phyloP scores from a whole-genome alignment of 1,140 invertebrate genomes.

The Monomorium pharaonis region DNA sequence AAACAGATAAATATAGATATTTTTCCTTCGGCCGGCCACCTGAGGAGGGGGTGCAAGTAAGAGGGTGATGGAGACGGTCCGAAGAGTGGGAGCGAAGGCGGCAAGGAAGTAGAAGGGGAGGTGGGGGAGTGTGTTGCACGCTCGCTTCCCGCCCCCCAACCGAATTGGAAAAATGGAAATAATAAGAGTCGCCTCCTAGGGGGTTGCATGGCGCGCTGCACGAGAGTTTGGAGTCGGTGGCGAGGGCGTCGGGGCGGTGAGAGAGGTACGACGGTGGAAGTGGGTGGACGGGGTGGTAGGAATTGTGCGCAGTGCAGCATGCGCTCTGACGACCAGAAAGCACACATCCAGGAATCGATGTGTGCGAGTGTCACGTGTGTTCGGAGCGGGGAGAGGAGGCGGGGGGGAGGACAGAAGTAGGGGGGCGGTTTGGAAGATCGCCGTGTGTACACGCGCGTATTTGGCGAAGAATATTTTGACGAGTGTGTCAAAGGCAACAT shows the following conservation, averaged over 20 bases:
- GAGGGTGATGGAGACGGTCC: conserved; percentile 25
- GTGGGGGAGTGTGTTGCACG: conserved; percentile 68
- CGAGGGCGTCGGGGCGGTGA: conserved; percentile 52
- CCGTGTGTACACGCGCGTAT: background rate
- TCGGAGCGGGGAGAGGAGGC: background rate
- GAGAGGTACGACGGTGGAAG: conserved; percentile 47
- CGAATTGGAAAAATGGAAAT: conserved; percentile 84
- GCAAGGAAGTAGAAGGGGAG: conserved; percentile 43
- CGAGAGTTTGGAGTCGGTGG: conserved; percentile 53
- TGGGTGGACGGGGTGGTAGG: conserved; percentile 57
- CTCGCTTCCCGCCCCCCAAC: conserved; percentile 72
- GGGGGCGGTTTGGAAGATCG: conserved; percentile 65
- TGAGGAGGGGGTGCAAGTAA: conserved; percentile 51
- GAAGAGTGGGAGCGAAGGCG: conserved; percentile 52
- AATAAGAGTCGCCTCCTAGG: conserved; percentile 80
- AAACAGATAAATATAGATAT: conserved; percentile 83
- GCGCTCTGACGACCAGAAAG: conserved; percentile 68
- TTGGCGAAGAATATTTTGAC: conserved; percentile 63
- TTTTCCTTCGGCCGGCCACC: conserved; percentile 72
- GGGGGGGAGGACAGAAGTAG: conserved; percentile 8
- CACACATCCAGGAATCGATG: conserved; percentile 67
- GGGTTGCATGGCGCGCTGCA: conserved; percentile 76
- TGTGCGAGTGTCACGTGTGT: conserved; percentile 66
- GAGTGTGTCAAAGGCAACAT: conserved; percentile 73
- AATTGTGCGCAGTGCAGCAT: conserved; percentile 82